These are phyloP conservation scores for Polymixis lichenea DNA, from an alignment of 2,888 invertebrate species.

Conservation along the genomic window DNA sequence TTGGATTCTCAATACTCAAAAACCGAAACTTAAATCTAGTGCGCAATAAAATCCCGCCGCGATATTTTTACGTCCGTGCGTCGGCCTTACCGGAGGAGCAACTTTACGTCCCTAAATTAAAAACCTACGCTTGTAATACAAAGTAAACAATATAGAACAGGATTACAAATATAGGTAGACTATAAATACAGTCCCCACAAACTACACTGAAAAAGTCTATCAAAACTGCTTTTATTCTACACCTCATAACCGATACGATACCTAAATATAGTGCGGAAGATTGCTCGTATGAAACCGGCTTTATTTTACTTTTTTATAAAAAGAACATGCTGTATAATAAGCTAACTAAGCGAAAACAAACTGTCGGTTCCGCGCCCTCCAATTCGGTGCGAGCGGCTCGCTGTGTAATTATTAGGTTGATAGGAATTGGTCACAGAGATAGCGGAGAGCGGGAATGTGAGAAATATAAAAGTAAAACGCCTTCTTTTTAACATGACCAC, in stretches of 20 bases:
- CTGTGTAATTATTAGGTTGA: constrained; percentile 76
- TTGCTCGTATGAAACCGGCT: constrained; percentile 56
- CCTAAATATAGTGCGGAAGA: constrained; percentile 61
- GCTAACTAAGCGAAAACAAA: constrained; percentile 76
- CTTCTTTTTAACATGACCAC: no score
- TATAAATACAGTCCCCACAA: constrained; percentile 14
- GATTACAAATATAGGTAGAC: constrained; percentile 5
- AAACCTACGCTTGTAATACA: constrained; percentile 19
- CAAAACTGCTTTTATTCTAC: constrained; percentile 49
- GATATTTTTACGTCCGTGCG: no score
- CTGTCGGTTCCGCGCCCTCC: constrained; percentile 75
- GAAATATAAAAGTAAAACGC: background rate
- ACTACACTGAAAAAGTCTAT: constrained; percentile 46
- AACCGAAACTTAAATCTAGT: no score
- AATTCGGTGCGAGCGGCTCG: constrained; percentile 75
- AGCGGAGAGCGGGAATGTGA: constrained; percentile 38
- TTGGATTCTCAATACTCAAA: no score
- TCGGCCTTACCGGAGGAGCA: background rate
- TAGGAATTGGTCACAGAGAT: constrained; percentile 42
- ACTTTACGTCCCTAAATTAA: background rate
- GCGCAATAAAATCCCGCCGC: no score
- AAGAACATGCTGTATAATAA: constrained; percentile 53
- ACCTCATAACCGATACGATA: constrained; percentile 50
- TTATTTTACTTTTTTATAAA: constrained; percentile 41
- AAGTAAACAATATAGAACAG: constrained; percentile 17